These are phyloP conservation scores for Tenthredo scrophulariae DNA, from an alignment of 2,888 invertebrate genomes.

Conservation along the genomic window DNA sequence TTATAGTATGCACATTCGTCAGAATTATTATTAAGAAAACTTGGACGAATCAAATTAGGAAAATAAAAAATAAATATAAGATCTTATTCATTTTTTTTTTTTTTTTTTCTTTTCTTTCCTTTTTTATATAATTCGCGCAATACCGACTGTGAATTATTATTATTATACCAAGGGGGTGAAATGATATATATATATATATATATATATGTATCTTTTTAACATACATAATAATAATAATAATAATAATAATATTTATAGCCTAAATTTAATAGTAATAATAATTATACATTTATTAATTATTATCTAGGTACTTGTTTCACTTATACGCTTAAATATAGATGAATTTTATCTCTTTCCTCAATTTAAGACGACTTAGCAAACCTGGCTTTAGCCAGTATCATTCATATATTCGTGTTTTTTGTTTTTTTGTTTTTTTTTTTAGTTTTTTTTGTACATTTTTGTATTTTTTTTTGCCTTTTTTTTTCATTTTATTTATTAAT, in stretches of 20 bases:
- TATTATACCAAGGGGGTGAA: background rate
- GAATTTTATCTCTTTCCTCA: constrained; percentile 1
- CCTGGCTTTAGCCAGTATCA: constrained; percentile 59
- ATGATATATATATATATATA: background rate
- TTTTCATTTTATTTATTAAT: constrained; percentile 31
- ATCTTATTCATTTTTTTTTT: no score
- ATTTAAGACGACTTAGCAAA: constrained; percentile 38
- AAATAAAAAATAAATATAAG: no score
- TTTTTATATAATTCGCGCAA: no score
- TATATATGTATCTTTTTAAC: background rate
- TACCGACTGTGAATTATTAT: background rate
- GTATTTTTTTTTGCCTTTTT: constrained; percentile 50
- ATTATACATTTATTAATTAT: constrained; percentile 68
- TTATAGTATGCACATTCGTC: no score
- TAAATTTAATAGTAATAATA: constrained; percentile 62
- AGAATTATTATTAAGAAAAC: no score
- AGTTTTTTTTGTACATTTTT: constrained; percentile 54
- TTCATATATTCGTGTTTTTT: constrained; percentile 63
- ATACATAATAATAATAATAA: constrained; percentile 34
- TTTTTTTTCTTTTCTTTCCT: no score
- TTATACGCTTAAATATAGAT: constrained; percentile 12
- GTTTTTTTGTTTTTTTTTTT: constrained; percentile 55
- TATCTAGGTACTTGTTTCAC: constrained; percentile 69
- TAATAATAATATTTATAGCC: constrained; percentile 20
- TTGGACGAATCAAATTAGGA: no score